These are phyloP conservation scores for Donacobius atricapilla DNA, from an alignment of 2,113 vertebrate genomes.

Conservation along the genomic window DNA sequence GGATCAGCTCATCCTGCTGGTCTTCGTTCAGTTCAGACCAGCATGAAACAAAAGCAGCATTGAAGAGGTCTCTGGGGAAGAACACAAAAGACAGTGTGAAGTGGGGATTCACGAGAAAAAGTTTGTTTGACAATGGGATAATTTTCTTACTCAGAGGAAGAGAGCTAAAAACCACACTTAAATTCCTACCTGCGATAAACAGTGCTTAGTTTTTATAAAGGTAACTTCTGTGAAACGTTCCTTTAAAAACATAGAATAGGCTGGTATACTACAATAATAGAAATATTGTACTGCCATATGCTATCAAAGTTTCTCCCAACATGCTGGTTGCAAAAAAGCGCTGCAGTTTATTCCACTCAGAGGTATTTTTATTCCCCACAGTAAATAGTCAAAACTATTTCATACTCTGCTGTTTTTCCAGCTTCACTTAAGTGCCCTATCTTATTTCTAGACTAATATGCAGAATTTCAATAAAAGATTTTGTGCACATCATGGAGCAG, in stretches of 20 bases:
- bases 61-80: constrained; percentile 89
- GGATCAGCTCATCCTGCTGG: constrained; percentile 97
- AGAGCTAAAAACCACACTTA: neutral
- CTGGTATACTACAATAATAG: neutral
- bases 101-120: neutral
- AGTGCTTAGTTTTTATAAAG: neutral
- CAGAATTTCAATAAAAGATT: neutral
- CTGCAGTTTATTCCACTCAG: neutral
- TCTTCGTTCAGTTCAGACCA: constrained; percentile 98
- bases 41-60: constrained; percentile 96
- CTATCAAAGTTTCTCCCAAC: neutral
- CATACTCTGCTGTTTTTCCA: neutral
- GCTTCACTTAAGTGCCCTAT: neutral
- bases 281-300: neutral
- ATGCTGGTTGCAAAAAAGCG: neutral
- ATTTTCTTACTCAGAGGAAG: neutral
- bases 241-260: neutral
- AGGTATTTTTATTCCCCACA: neutral
- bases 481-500: neutral
- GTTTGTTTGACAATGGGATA: neutral
- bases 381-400: neutral
- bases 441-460: neutral
- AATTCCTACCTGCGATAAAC: neutral
- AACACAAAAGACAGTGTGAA: neutral
- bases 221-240: neutral